Evolutionary conservation across 2,888 invertebrate species (phyloP).

Genomic region (Diloba caeruleocephala): DNA sequence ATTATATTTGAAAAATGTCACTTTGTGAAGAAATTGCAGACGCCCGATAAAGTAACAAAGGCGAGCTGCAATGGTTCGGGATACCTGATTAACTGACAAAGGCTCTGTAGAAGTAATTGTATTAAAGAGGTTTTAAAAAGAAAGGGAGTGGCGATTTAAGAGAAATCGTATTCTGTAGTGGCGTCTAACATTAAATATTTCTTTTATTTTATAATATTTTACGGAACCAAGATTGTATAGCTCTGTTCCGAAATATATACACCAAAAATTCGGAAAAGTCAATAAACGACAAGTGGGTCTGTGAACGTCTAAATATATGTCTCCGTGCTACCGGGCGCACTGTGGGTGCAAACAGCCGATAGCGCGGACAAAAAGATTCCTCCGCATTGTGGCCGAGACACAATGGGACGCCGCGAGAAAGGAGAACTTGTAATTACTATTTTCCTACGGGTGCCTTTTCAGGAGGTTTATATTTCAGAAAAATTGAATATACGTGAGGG

Average conservation of each 20-base stretch:
- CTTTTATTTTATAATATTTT: not conserved
- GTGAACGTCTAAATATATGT: conserved; percentile 72
- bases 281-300: conserved; percentile 62
- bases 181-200: not conserved
- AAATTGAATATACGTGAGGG: conserved; percentile 77
- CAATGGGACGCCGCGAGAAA: conserved; percentile 78
- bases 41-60: conserved; percentile 23
- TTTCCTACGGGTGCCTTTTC: conserved; percentile 85
- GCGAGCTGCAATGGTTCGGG: conserved; percentile 10
- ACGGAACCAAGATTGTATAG: not conserved
- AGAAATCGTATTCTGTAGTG: not conserved
- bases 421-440: conserved; percentile 88
- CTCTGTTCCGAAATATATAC: conserved; percentile 17
- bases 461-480: conserved; percentile 82
- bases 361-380: conserved; percentile 88
- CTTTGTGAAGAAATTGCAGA: conserved; percentile 24
- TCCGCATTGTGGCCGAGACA: conserved; percentile 80
- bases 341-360: conserved; percentile 85
- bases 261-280: conserved; percentile 59
- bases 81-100: conserved; percentile 22
- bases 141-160: not conserved
- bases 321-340: conserved; percentile 62
- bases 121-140: conserved; percentile 9
- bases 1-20: conserved; percentile 47
- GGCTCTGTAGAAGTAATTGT: conserved; percentile 13